A percentile compares a stretch with the other conserved stretches of the same genome.
These are phyloP conservation scores for Thomomys bottae DNA, from an alignment of 2,113 vertebrate genomes.

Conservation along the genomic window DNA sequence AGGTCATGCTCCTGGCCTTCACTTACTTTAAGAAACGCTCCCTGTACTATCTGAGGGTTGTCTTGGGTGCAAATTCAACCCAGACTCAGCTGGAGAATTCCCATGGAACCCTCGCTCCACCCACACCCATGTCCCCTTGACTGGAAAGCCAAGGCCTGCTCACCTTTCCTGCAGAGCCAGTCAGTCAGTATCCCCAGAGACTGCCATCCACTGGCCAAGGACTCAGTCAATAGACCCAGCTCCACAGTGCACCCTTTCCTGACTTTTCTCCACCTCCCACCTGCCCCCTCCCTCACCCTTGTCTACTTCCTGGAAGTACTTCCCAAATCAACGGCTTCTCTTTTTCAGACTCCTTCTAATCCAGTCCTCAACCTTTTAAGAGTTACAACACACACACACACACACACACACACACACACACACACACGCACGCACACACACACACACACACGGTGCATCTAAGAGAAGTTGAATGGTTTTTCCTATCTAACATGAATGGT, in stretches of 20 bases:
- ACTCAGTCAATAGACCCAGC: not conserved
- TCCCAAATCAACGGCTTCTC: not conserved
- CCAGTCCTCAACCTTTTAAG: not conserved
- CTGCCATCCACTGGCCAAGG: not conserved
- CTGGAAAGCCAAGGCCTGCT: not conserved
- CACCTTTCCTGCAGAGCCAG: not conserved
- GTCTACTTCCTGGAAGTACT: not conserved
- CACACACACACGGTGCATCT: not conserved
- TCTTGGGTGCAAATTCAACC: not conserved
- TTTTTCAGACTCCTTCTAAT: not conserved
- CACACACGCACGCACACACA: not conserved
- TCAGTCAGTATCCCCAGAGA: not conserved
- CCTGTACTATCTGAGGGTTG: not conserved
- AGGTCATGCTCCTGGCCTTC: too few relatives aligned
- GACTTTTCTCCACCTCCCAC: not conserved
- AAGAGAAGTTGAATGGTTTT: not conserved
- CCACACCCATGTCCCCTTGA: not conserved
- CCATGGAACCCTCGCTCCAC: not conserved
- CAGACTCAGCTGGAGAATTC: slow-evolving; percentile 27
- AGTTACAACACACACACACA: not conserved
- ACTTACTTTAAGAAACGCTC: too few relatives aligned
- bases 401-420: not conserved
- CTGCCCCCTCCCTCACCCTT: not conserved
- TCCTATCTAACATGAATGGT: not conserved
- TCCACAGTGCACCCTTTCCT: not conserved